Evolutionary conservation across 2,113 vertebrate genomes (phyloP).

Genomic region (Aplodontia rufa): DNA sequence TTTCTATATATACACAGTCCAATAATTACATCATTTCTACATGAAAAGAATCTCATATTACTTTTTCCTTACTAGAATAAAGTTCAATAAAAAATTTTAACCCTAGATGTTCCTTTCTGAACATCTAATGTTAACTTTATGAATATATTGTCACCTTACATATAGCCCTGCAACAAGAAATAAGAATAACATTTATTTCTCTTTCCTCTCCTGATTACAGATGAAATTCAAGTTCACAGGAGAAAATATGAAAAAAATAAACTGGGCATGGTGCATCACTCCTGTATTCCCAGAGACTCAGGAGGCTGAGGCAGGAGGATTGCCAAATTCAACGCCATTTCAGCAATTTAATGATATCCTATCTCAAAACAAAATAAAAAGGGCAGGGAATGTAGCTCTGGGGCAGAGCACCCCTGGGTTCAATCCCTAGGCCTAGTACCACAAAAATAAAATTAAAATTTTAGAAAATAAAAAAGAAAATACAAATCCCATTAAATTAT

Average conservation of each 20-base stretch:
- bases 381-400: too few relatives aligned
- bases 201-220: slow-evolving; percentile 14
- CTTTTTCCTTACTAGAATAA: not conserved
- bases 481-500: not conserved
- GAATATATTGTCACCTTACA: not conserved
- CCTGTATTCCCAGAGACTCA: too few relatives aligned
- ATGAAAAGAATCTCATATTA: slow-evolving; percentile 49
- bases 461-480: slow-evolving; percentile 10
- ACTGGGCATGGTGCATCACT: not conserved
- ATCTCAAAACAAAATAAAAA: too few relatives aligned
- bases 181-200: slow-evolving; percentile 23
- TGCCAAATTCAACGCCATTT: too few relatives aligned
- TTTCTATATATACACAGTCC: not conserved
- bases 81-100: slow-evolving; percentile 30
- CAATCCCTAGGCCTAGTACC: too few relatives aligned
- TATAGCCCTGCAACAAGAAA: not conserved
- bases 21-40: not conserved
- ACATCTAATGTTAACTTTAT: not conserved
- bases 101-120: not conserved
- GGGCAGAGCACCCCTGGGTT: too few relatives aligned
- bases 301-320: too few relatives aligned
- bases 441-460: not conserved
- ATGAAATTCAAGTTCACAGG: not conserved
- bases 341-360: too few relatives aligned
- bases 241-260: slow-evolving; percentile 35